Percentiles rank a stretch among this genome's conserved stretches.
phyloP scores from a whole-genome alignment of 2,797 vertebrate species.

The Mus caroli region DNA sequence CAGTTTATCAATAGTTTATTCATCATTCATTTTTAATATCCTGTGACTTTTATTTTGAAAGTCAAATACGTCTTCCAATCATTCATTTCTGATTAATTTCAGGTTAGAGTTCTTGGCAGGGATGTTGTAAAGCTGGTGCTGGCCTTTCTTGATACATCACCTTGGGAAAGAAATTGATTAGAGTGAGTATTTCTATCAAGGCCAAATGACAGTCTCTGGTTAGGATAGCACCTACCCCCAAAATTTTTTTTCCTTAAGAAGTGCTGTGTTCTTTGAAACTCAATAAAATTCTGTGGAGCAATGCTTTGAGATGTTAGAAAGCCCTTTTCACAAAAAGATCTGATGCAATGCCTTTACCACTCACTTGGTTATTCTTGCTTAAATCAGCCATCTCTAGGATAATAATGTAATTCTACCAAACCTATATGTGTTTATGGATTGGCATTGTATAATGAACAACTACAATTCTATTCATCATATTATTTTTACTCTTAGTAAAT shows the following conservation, averaged over 20 bases:
- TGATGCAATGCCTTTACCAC: not conserved
- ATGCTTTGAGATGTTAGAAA: not conserved
- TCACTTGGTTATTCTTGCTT: not conserved
- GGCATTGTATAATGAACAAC: not conserved
- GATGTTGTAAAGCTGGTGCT: not conserved
- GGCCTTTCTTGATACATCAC: not conserved
- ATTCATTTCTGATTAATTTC: constrained; percentile 5
- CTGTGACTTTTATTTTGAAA: constrained; percentile 10
- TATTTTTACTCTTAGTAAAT: not conserved
- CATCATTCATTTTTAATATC: constrained; percentile 8
- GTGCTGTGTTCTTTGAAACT: not conserved
- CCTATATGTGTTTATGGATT: not conserved
- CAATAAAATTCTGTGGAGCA: not conserved
- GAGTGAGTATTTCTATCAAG: not conserved
- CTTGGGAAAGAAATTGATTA: not conserved
- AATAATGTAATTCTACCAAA: not conserved
- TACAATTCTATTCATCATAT: not conserved
- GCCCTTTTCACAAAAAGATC: not conserved
- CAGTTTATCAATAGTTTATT: not conserved
- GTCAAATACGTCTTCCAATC: not conserved
- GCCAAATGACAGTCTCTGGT: not conserved
- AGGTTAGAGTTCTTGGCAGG: not conserved
- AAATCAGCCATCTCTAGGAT: not conserved
- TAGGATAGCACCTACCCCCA: not conserved
- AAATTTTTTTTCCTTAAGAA: not conserved